Evolutionary conservation across 2,113 vertebrate species (phyloP).

Genomic region (Pithys albifrons): DNA sequence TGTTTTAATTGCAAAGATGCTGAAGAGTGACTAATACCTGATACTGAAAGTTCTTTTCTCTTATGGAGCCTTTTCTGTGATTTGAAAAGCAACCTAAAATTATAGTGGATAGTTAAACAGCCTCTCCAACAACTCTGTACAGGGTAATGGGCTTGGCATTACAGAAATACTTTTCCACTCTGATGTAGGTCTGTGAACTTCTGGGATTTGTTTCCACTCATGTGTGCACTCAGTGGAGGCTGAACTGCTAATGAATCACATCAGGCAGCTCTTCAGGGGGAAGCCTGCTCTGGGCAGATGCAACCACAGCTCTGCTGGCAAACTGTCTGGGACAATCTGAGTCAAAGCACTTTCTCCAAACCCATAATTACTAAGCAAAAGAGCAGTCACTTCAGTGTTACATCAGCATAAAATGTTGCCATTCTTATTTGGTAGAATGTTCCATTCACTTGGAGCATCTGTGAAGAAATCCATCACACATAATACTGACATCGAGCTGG

Average conservation of each 20-base stretch:
- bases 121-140: not conserved
- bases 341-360: not conserved
- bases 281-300: not conserved
- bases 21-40: constrained; percentile 13
- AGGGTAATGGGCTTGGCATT: not conserved
- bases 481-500: not conserved
- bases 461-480: not conserved
- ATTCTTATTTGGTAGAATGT: not conserved
- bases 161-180: not conserved
- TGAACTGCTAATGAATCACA: not conserved
- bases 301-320: not conserved
- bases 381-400: not conserved
- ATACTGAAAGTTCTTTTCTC: not conserved
- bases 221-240: not conserved
- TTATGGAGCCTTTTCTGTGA: not conserved
- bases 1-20: constrained; percentile 71
- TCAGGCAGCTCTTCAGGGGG: not conserved
- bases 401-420: not conserved
- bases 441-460: not conserved
- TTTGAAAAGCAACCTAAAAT: not conserved
- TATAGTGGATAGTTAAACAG: not conserved
- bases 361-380: not conserved
- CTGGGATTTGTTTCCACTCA: not conserved
- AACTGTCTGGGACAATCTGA: not conserved
- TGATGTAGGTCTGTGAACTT: not conserved